Conservation (phyloP, 2,888 invertebrate species). For the Patella caerulea region DNA sequence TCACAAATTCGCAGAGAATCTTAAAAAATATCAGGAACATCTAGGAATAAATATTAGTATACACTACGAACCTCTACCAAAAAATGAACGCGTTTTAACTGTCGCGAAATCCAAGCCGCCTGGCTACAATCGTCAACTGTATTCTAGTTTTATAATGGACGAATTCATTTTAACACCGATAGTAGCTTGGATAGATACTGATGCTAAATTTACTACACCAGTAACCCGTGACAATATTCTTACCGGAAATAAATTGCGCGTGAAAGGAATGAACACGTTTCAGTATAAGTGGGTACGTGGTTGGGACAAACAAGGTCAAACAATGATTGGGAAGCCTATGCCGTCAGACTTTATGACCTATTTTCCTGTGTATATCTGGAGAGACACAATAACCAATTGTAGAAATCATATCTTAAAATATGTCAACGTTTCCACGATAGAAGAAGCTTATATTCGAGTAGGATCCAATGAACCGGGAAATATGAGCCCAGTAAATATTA, state of each 20-base stretch:
- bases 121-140: slow-evolving; percentile 1
- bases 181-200: slow-evolving; percentile 2
- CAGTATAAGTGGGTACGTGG: not conserved
- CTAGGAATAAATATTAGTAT: not conserved
- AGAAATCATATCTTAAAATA: not conserved
- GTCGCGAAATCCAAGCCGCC: not conserved
- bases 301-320: not conserved
- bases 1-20: not conserved
- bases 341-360: not conserved
- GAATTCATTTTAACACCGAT: not conserved
- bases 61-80: not conserved
- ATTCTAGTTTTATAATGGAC: not conserved
- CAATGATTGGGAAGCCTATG: not conserved
- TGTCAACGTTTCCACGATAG: not conserved
- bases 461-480: not conserved
- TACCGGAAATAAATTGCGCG: not conserved
- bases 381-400: not conserved
- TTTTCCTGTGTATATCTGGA: slow-evolving; percentile 5
- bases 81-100: not conserved
- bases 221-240: not conserved
- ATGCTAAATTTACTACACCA: slow-evolving; percentile 2
- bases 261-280: not conserved
- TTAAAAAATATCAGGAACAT: not conserved
- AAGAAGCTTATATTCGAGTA: not conserved
- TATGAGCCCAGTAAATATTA: not conserved